Percentiles rank a stretch among this genome's conserved stretches.
Evolutionary conservation across 2,888 invertebrate species (phyloP).

Genomic region (Anorthoa munda): DNA sequence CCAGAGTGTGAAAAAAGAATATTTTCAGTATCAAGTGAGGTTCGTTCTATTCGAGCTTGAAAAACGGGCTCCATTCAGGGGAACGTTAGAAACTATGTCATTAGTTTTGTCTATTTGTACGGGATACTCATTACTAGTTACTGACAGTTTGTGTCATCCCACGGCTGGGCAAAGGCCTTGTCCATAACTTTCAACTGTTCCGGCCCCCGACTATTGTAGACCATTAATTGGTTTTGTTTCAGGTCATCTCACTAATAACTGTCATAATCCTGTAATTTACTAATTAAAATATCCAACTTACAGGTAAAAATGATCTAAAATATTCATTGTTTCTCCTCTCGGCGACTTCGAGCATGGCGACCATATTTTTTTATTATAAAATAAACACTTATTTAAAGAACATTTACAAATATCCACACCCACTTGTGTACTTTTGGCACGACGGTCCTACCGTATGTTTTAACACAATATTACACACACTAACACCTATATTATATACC

Average conservation of each 20-base stretch:
- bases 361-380: slow-evolving; percentile 74
- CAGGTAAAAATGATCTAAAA: slow-evolving; percentile 86
- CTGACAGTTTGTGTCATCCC: too few relatives aligned
- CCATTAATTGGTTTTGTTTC: too few relatives aligned
- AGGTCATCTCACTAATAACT: too few relatives aligned
- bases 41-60: not conserved
- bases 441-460: slow-evolving; percentile 60
- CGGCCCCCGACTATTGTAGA: too few relatives aligned
- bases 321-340: slow-evolving; percentile 83
- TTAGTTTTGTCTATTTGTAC: too few relatives aligned
- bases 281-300: slow-evolving; percentile 75
- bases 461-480: slow-evolving; percentile 63
- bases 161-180: too few relatives aligned
- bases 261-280: not conserved
- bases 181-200: too few relatives aligned
- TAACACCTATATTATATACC: slow-evolving; percentile 25
- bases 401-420: slow-evolving; percentile 77
- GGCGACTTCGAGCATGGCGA: slow-evolving; percentile 81
- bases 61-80: too few relatives aligned
- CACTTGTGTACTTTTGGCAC: slow-evolving; percentile 77
- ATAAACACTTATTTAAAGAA: slow-evolving; percentile 77
- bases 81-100: too few relatives aligned
- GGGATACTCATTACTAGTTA: too few relatives aligned
- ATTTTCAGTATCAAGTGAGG: not conserved
- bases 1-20: slow-evolving; percentile 39